phyloP scores from a whole-genome alignment of 2,113 vertebrate species.

The Tonatia bakeri region DNA sequence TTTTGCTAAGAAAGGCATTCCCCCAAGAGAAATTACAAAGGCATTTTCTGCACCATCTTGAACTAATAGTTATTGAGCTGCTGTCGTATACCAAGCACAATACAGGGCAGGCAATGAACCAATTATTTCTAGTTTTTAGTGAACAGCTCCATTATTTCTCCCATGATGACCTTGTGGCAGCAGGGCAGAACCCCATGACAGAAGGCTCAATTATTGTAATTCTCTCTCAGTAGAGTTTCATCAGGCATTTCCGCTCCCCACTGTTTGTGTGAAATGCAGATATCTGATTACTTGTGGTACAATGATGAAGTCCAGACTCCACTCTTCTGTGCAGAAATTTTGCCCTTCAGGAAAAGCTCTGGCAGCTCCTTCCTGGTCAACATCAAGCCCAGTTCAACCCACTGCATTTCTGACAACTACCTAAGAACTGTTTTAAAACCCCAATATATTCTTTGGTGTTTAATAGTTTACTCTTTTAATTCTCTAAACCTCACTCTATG shows the following conservation, averaged over 20 bases:
- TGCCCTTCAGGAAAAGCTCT: neutral
- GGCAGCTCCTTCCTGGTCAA: neutral
- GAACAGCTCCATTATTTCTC: neutral
- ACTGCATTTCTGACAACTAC: neutral
- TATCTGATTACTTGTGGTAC: neutral
- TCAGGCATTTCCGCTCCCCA: neutral
- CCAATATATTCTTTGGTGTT: neutral
- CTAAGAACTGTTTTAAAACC: neutral
- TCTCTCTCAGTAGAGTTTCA: neutral
- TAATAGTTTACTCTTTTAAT: neutral
- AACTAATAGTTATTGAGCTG: slow-evolving; percentile 6
- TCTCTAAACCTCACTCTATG: neutral
- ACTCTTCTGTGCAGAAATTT: neutral
- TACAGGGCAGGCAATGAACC: neutral
- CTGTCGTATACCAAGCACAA: neutral
- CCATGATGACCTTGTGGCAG: neutral
- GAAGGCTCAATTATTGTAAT: neutral
- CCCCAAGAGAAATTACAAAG: slow-evolving; percentile 46
- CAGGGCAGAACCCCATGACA: neutral
- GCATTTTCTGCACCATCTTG: slow-evolving; percentile 21
- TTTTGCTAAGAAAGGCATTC: slow-evolving; percentile 50
- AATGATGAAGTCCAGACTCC: neutral
- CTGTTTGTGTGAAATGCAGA: neutral
- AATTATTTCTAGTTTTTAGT: neutral
- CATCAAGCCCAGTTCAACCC: neutral